Evolutionary conservation across 1,140 invertebrate species (phyloP).

Genomic region (Drosophila insularis): DNA sequence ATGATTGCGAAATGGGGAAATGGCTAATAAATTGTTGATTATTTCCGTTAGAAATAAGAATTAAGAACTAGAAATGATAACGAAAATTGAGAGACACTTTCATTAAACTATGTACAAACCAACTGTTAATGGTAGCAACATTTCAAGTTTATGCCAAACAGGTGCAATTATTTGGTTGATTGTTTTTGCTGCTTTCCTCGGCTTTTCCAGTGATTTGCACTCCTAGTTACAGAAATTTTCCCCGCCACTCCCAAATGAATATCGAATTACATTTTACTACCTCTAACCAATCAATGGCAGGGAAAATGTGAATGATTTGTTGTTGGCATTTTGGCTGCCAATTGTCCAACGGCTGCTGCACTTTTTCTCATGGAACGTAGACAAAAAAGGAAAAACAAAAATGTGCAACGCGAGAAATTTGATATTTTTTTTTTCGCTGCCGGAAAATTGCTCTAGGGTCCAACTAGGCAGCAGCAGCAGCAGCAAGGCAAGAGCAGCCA

Average conservation of each 20-base stretch:
- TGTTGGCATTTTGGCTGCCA: conserved; percentile 79
- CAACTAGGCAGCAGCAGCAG: conserved; percentile 10
- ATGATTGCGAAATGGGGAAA: conserved; percentile 29
- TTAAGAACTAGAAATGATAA: conserved; percentile 31
- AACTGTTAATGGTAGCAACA: background rate
- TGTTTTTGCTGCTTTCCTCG: conserved; percentile 6
- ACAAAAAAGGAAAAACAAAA: conserved; percentile 51
- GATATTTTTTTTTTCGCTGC: conserved; percentile 61
- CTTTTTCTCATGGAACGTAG: conserved; percentile 58
- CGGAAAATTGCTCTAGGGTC: conserved; percentile 49
- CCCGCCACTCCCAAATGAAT: conserved; percentile 22
- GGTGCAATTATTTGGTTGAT: conserved; percentile 27
- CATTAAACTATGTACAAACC: background rate
- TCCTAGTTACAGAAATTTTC: background rate
- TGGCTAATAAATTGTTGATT: conserved; percentile 49
- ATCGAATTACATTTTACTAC: conserved; percentile 69
- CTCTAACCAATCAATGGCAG: conserved; percentile 69
- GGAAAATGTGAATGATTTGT: conserved; percentile 73
- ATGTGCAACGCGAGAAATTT: conserved; percentile 71
- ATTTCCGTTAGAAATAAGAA: conserved; percentile 66
- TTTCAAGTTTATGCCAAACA: conserved; percentile 24
- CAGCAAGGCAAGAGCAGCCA: background rate
- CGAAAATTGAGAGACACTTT: conserved; percentile 18
- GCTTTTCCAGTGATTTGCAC: conserved; percentile 9
- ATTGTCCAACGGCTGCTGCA: conserved; percentile 63